These are phyloP conservation scores for Phataginus tetradactyla DNA, from an alignment of 2,797 vertebrate species.

Conservation along the genomic window DNA sequence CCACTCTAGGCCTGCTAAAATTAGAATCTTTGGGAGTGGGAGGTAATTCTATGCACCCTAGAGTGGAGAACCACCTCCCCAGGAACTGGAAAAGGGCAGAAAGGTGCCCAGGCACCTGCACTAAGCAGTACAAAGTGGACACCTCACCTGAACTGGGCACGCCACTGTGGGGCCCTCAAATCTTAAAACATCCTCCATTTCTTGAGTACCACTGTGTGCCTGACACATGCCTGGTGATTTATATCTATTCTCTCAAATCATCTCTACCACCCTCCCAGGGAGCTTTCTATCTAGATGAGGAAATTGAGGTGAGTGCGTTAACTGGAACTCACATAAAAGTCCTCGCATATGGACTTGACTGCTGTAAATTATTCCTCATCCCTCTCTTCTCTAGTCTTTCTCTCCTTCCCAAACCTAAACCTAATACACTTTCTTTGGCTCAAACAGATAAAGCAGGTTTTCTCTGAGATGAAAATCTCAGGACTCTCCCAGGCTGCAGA, in stretches of 20 bases:
- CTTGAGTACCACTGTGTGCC: background rate
- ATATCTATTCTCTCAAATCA: background rate
- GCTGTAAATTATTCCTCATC: background rate
- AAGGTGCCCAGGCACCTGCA: background rate
- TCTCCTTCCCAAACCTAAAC: background rate
- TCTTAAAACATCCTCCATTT: background rate
- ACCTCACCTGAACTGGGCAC: rapidly evolving
- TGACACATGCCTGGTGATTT: background rate
- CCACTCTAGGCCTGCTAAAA: background rate
- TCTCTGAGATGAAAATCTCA: background rate
- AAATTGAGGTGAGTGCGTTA: background rate
- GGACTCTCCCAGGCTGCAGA: background rate
- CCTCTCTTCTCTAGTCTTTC: background rate
- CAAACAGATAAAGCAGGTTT: background rate
- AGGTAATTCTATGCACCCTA: background rate
- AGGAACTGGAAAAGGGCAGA: background rate
- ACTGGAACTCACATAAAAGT: background rate
- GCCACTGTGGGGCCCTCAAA: background rate
- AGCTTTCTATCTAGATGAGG: background rate
- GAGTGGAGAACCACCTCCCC: background rate
- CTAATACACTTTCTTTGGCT: background rate
- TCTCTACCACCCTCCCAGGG: background rate
- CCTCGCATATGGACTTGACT: background rate
- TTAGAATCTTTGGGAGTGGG: background rate
- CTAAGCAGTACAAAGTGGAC: background rate